phyloP scores from a whole-genome alignment of 2,113 vertebrate genomes.

The Mormyrus iriodes region DNA sequence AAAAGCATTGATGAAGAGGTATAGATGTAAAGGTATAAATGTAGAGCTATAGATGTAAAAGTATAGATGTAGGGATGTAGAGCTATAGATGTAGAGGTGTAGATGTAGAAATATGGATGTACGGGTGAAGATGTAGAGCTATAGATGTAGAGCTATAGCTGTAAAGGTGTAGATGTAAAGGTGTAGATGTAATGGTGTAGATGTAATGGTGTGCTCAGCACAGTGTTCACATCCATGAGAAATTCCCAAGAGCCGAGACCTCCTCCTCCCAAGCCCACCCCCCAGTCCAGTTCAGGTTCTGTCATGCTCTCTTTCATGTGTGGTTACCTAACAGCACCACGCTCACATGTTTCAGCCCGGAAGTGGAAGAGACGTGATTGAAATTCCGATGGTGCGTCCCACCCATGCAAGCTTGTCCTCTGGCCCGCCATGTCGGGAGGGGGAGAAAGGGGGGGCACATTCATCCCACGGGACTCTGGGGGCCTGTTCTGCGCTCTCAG shows the following conservation, averaged over 20 bases:
- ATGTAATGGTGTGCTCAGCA: neutral
- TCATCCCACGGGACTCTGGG: neutral
- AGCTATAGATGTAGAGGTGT: no score
- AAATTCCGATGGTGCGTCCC: neutral
- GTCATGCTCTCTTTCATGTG: neutral
- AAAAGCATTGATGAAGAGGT: neutral
- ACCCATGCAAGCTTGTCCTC: neutral
- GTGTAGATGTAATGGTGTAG: no score
- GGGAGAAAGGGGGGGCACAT: neutral
- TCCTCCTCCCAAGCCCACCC: neutral
- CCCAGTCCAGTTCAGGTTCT: neutral
- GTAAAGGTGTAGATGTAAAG: no score
- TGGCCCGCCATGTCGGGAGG: neutral
- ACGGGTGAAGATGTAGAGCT: no score
- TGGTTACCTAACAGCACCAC: neutral
- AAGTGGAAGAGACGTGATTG: neutral
- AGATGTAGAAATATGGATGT: no score
- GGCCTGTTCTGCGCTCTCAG: slow-evolving; percentile 10
- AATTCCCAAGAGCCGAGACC: neutral
- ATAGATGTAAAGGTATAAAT: neutral
- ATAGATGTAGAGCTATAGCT: no score
- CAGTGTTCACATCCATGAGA: neutral
- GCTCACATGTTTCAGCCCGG: neutral
- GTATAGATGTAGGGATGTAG: neutral
- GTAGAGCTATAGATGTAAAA: neutral